phyloP scores from a whole-genome alignment of 2,888 invertebrate species.

The Argyresthia goedartella region DNA sequence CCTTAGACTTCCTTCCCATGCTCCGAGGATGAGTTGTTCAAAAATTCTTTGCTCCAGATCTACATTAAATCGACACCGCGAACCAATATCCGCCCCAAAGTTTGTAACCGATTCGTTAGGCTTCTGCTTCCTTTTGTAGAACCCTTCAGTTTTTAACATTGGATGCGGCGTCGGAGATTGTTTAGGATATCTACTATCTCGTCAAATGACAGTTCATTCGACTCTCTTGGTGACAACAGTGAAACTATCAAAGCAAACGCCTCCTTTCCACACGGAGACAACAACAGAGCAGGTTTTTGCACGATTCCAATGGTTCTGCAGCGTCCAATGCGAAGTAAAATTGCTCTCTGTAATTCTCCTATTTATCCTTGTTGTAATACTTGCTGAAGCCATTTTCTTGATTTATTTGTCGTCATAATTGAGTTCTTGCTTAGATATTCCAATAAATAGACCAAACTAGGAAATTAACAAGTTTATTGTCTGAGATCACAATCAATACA shows the following conservation, averaged over 20 bases:
- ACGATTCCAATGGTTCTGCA: conserved; percentile 5
- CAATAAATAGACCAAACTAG: no score
- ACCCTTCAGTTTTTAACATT: conserved; percentile 6
- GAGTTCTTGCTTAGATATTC: not conserved
- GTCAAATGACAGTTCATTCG: conserved; percentile 7
- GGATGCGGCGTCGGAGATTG: conserved; percentile 9
- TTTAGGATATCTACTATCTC: conserved; percentile 5
- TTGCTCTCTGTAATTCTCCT: conserved; percentile 1
- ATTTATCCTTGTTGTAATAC: not conserved
- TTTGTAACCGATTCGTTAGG: not conserved
- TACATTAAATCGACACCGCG: not conserved
- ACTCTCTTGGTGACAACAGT: conserved; percentile 5
- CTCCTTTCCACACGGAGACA: conserved; percentile 10
- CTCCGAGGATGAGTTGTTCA: not conserved
- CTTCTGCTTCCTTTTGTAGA: conserved; percentile 4
- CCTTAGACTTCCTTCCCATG: not conserved
- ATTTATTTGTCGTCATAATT: not conserved
- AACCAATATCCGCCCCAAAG: not conserved
- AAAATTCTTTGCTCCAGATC: not conserved
- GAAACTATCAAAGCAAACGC: conserved; percentile 5
- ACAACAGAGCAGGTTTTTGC: conserved; percentile 8
- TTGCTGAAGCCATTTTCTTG: no score
- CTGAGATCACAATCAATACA: no score
- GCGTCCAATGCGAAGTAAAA: not conserved
- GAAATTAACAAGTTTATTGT: no score